Evolutionary conservation across 1,140 invertebrate genomes (phyloP).

Genomic region (Metaphire vulgaris): DNA sequence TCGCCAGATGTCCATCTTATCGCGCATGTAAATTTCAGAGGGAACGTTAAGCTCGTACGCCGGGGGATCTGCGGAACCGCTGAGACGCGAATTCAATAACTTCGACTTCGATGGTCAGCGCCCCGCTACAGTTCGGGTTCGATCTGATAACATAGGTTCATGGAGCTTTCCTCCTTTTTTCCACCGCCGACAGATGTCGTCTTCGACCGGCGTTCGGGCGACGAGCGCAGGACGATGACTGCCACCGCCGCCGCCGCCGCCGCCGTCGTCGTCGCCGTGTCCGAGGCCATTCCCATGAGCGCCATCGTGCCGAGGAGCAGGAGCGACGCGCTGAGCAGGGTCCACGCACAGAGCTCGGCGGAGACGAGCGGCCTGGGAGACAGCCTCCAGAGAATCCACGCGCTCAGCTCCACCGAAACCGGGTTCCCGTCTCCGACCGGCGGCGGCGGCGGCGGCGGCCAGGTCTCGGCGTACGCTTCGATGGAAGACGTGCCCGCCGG

Average conservation of each 20-base stretch:
- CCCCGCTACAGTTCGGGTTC: too few relatives aligned
- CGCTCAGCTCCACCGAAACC: slow-evolving; percentile 20
- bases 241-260: too few relatives aligned
- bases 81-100: too few relatives aligned
- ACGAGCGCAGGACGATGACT: not conserved
- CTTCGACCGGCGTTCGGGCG: not conserved
- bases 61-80: too few relatives aligned
- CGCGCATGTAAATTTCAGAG: too few relatives aligned
- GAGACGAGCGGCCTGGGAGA: slow-evolving; percentile 28
- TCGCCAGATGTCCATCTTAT: too few relatives aligned
- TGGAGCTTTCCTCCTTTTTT: too few relatives aligned
- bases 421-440: slow-evolving; percentile 14
- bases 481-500: not conserved
- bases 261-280: too few relatives aligned
- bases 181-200: not conserved
- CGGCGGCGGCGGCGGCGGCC: too few relatives aligned
- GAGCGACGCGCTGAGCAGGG: slow-evolving; percentile 6
- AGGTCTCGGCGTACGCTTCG: slow-evolving; percentile 10
- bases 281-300: not conserved
- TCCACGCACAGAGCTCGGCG: slow-evolving; percentile 27
- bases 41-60: too few relatives aligned
- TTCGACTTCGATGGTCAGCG: too few relatives aligned
- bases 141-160: too few relatives aligned
- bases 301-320: slow-evolving; percentile 1
- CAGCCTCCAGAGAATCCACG: slow-evolving; percentile 22